Base-by-base conservation (phyloP, 2,888 invertebrate genomes). In the Sphaerophoria rueppellii region DNA sequence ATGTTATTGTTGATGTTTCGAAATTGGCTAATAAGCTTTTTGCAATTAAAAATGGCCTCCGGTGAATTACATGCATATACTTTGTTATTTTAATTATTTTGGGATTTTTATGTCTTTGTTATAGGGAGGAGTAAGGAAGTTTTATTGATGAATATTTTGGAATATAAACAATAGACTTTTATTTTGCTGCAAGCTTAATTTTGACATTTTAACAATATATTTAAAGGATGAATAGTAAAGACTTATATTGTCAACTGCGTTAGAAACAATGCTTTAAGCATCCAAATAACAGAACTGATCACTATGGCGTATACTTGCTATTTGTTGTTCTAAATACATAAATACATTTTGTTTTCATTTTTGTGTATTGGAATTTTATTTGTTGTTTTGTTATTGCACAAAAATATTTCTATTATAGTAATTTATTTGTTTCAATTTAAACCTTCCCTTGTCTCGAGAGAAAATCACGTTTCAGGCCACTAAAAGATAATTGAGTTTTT, bases 1-100 rank as follows among this genome's bases (percentile, higher is more conserved):
- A 40, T 52, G 7, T 24, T 6, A 40, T 60, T 12, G 1, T 43
- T 43, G 43, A 11, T 43, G 16, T 40, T 6, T n/a, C 24, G 37
- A 3, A 5, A 40, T 52, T 52, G 40, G 40, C 16, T 58, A 37
- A 58, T 58, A 40, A 12, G 35, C 55, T 55, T 55, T 34, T 55
- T 55, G 14, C 14, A 55, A 55, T 55, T 55, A 34, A 55, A 2
- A 55, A 34, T 55, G 55, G 54, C 34, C 12, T 54, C 34, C 54
- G 6, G 34, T 55, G 12, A 55, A 34, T 55, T 34, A 55, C 32
- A 11, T 9, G 9, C 11, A 9, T 43, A 11, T 43, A 11, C 12
- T 43, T 43, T 43, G 6, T 43, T 7, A 6, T 43, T 43, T 43
- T 43, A 43, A 43, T 43, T 43, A 43, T 9, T 43, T 43, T 43